Percentiles rank a stretch among this genome's conserved stretches.
phyloP scores from a whole-genome alignment of 2,797 vertebrate species.

The Cryptoprocta ferox region DNA sequence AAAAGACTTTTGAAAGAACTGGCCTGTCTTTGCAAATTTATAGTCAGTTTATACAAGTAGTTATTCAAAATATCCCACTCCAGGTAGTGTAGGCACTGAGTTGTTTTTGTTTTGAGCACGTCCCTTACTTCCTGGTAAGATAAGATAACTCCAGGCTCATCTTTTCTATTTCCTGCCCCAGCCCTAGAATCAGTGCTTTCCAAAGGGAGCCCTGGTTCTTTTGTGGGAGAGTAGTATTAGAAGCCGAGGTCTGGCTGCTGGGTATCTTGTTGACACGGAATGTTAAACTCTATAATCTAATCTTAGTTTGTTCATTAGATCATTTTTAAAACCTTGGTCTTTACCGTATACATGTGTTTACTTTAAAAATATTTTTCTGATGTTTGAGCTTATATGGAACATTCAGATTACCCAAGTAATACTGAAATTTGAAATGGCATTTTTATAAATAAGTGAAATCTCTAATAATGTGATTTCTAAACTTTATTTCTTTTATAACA shows the following conservation, averaged over 20 bases:
- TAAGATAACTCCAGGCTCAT: neutral
- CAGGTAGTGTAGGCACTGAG: neutral
- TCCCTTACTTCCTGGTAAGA: neutral
- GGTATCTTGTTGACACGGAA: neutral
- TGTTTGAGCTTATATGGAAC: neutral
- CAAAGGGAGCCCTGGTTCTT: neutral
- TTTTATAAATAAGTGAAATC: neutral
- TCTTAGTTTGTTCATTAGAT: neutral
- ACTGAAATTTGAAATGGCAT: neutral
- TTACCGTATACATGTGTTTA: neutral
- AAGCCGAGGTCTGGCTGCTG: neutral
- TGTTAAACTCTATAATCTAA: neutral
- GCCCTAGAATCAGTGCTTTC: neutral
- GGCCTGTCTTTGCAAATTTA: neutral
- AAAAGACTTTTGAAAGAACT: constrained; percentile 9
- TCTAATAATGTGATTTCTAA: neutral
- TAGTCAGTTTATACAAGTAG: neutral
- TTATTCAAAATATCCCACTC: neutral
- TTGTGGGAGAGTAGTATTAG: neutral
- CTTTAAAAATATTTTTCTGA: constrained; percentile 1
- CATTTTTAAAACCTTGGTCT: neutral
- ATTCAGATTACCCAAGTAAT: neutral
- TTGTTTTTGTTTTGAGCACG: neutral
- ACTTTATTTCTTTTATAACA: neutral
- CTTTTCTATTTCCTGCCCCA: neutral